Conservation (phyloP, 2,113 vertebrate species). For the Caretta caretta region DNA sequence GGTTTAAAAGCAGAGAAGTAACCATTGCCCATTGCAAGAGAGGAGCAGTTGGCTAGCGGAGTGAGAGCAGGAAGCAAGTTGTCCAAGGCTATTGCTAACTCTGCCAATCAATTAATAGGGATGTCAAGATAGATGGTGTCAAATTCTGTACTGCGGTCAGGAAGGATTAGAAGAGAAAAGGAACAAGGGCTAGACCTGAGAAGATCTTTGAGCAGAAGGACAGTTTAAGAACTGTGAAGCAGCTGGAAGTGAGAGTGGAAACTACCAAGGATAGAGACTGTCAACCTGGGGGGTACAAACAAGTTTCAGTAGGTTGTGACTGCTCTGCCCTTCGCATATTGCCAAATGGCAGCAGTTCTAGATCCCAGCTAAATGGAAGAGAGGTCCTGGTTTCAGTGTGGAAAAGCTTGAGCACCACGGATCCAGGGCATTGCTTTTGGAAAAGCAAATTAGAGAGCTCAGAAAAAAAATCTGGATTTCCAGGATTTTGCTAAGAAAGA, state of each 20-base stretch:
- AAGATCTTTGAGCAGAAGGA: not conserved
- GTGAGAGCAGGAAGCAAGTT: not conserved
- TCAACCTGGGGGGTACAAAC: not conserved
- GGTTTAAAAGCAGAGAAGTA: not conserved
- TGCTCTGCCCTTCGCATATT: not conserved
- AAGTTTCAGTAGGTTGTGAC: not conserved
- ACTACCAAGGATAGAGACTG: not conserved
- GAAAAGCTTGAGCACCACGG: not conserved
- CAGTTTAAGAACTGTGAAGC: not conserved
- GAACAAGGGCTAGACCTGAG: fast-evolving
- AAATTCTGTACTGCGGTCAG: not conserved
- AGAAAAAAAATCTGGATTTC: not conserved
- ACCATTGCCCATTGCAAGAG: not conserved
- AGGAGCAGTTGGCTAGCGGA: not conserved
- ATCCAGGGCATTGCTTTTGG: not conserved
- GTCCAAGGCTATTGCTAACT: not conserved
- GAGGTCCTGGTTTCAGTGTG: no score
- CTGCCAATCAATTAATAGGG: not conserved
- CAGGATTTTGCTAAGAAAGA: not conserved
- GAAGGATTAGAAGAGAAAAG: not conserved
- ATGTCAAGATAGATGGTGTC: not conserved
- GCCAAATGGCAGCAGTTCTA: not conserved
- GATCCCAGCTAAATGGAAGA: not conserved
- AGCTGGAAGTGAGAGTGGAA: not conserved
- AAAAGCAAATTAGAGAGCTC: not conserved